Conservation (phyloP, 2,113 vertebrate species). For the Pteronura brasiliensis region DNA sequence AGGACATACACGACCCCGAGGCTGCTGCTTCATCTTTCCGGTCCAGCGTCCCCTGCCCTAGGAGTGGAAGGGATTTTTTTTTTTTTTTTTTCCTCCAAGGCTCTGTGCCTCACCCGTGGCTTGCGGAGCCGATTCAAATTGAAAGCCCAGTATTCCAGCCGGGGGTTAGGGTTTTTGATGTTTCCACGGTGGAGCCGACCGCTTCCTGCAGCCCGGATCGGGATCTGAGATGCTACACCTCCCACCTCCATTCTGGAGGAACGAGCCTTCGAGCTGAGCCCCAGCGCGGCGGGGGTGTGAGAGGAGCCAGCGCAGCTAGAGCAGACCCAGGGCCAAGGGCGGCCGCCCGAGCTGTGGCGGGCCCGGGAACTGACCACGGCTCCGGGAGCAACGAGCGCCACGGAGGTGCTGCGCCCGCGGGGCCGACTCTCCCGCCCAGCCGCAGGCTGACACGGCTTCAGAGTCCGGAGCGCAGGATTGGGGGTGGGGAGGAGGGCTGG, state of each 20-base stretch:
- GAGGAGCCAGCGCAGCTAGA: not conserved
- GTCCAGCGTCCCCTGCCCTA: not conserved
- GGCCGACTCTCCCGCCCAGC: not conserved
- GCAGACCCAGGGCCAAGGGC: not conserved
- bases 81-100: not conserved
- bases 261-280: not conserved
- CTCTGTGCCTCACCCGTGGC: not conserved
- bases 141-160: not conserved
- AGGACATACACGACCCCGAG: not conserved
- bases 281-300: not conserved
- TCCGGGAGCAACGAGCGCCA: accelerated
- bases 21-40: not conserved
- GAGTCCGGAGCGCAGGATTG: not conserved
- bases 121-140: not conserved
- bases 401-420: not conserved
- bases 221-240: not conserved
- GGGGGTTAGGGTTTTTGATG: not conserved
- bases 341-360: accelerated
- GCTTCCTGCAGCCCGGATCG: accelerated
- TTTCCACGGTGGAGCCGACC: not conserved
- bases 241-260: not conserved
- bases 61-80: not conserved
- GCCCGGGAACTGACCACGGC: not conserved
- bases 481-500: not conserved
- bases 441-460: not conserved